A percentile compares a stretch with the other conserved stretches of the same genome.
Conservation (phyloP, 2,888 invertebrate species). For the Ennomos fuscantarius region DNA sequence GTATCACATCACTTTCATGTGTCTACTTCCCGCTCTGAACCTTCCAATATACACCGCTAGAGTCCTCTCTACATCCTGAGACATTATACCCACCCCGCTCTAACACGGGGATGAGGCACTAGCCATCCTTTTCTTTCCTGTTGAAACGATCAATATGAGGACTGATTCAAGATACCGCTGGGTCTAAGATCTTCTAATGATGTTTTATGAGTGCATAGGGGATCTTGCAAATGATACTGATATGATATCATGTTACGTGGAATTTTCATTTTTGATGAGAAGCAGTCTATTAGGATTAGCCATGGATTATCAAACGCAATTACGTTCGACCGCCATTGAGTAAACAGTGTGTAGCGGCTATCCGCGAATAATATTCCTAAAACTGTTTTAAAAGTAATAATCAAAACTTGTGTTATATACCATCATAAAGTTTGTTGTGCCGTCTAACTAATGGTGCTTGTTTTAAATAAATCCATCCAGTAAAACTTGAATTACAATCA, state of each 20-base stretch:
- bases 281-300: background rate
- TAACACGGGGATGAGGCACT: conserved; percentile 34
- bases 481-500: too few species aligned
- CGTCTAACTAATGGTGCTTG: too few species aligned
- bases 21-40: conserved; percentile 6
- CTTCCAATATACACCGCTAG: conserved; percentile 37
- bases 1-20: conserved; percentile 22
- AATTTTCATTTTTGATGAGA: background rate
- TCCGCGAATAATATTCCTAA: too few species aligned
- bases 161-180: conserved; percentile 52
- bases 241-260: background rate
- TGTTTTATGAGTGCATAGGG: conserved; percentile 30
- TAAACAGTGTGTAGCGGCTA: too few species aligned
- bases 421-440: too few species aligned
- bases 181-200: conserved; percentile 35
- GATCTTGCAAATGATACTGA: conserved; percentile 11
- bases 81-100: conserved; percentile 48
- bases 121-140: conserved; percentile 42
- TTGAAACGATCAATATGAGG: conserved; percentile 72
- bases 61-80: conserved; percentile 46
- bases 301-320: too few species aligned
- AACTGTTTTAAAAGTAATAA: too few species aligned
- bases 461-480: too few species aligned
- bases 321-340: too few species aligned
- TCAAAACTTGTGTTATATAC: too few species aligned